Evolutionary conservation across 2,797 vertebrate genomes (phyloP).

Genomic region (Loriculus beryllinus): DNA sequence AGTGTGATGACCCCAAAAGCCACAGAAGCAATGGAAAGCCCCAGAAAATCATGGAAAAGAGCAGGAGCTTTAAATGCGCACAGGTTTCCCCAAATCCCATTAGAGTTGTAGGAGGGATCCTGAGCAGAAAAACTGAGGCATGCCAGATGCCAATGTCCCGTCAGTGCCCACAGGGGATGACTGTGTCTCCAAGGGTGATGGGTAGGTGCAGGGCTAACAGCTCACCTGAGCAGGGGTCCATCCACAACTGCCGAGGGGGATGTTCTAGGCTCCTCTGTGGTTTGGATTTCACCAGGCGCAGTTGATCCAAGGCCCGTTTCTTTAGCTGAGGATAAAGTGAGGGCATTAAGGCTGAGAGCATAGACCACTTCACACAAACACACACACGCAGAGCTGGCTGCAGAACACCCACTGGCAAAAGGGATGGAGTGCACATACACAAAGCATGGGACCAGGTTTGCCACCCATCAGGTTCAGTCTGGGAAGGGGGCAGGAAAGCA

Average conservation of each 20-base stretch:
- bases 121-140: background rate
- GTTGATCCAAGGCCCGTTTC: conserved; percentile 79
- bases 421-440: background rate
- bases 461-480: background rate
- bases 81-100: background rate
- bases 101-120: background rate
- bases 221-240: conserved; percentile 70
- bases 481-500: background rate
- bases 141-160: background rate
- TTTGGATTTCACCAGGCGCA: conserved; percentile 85
- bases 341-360: background rate
- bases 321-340: conserved; percentile 73
- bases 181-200: background rate
- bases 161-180: background rate
- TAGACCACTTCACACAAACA: background rate
- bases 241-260: conserved; percentile 61
- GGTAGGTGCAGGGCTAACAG: background rate
- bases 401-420: background rate
- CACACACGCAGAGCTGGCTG: background rate
- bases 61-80: background rate
- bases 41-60: background rate
- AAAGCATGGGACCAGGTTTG: background rate
- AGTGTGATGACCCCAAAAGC: background rate
- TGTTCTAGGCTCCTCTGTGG: conserved; percentile 21
- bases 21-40: background rate